Base-by-base conservation (phyloP, 2,113 vertebrate species). In the Collichthys lucidus region DNA sequence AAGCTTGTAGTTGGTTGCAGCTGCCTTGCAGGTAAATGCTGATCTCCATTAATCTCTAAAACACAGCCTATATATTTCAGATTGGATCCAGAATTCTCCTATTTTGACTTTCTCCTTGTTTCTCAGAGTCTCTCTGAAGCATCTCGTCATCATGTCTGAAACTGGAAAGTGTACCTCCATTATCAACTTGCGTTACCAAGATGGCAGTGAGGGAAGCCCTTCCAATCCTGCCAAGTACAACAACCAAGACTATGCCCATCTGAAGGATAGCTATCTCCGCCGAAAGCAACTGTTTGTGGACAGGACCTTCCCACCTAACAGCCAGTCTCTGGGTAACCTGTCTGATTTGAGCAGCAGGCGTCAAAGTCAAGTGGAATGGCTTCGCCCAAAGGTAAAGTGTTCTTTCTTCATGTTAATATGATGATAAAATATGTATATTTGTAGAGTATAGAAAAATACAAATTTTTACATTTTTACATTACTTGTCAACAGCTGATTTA, bases 181-280 rank as follows among this genome's bases (percentile, higher is more conserved):
- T 75, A 55, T 90, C 77, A 90, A 90, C 82, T 4, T 91, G 74
- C 56, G 15, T 4, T 91, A 86, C 66, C 77, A 5, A 0, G 77
- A 77, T 17, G 89, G 88, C 35, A 82, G 64, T 0, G 77, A 86
- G 56, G 91, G 91, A 9, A 87, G 88, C 42, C 0, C 71, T 19
- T 74, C 74, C 61, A 92, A 88, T 53, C 89, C 91, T 2, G 80
- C 63, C 10, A 88, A 74, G 65, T 92, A 50, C 26, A 75, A 77
- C 11, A 42, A 76, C 62, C 91, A 92, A 3, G 88, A 90, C 66
- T 91, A 57, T 0, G 19, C 47, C 0, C 74, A 87, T 46, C 84
- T 92, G 74, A 91, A 67, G 35, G 76, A 60, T 0, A 6, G 17
- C 44, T 0, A 14, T 55, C 19, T 17, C 35, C 22, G 4, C 8